These are phyloP conservation scores for Cataglyphis albicans DNA, from an alignment of 2,888 invertebrate genomes.

Conservation along the genomic window DNA sequence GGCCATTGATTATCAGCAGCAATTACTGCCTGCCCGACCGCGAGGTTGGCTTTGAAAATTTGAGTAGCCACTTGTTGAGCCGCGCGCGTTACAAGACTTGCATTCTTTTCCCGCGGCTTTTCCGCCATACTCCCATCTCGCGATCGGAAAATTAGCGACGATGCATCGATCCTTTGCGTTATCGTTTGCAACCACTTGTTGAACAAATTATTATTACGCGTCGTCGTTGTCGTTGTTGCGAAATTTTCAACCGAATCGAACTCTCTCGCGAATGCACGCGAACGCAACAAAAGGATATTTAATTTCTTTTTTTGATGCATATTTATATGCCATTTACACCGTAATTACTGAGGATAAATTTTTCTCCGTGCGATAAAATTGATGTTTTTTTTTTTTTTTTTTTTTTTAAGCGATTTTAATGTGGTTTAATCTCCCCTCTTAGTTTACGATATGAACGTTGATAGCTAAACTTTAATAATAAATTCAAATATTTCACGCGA, in stretches of 20 bases:
- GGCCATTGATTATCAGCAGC: conserved; percentile 22
- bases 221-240: not conserved
- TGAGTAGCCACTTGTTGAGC: conserved; percentile 65
- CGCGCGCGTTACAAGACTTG: conserved; percentile 38
- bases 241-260: not conserved
- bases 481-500: conserved; percentile 12
- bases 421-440: not conserved
- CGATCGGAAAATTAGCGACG: conserved; percentile 47
- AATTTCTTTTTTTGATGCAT: not conserved
- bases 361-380: not conserved
- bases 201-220: conserved; percentile 43
- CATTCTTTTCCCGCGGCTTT: conserved; percentile 55
- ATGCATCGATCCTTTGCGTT: conserved; percentile 42
- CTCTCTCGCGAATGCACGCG: not conserved
- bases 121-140: conserved; percentile 29
- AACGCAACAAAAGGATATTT: not conserved
- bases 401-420: not conserved
- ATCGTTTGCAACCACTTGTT: conserved; percentile 56
- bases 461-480: not conserved
- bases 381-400: not conserved
- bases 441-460: not conserved
- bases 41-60: conserved; percentile 56
- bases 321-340: not conserved
- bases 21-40: conserved; percentile 35
- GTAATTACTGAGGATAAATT: not conserved